Evolutionary conservation across 2,113 vertebrate species (phyloP).

Genomic region (Ageneiosus marmoratus): DNA sequence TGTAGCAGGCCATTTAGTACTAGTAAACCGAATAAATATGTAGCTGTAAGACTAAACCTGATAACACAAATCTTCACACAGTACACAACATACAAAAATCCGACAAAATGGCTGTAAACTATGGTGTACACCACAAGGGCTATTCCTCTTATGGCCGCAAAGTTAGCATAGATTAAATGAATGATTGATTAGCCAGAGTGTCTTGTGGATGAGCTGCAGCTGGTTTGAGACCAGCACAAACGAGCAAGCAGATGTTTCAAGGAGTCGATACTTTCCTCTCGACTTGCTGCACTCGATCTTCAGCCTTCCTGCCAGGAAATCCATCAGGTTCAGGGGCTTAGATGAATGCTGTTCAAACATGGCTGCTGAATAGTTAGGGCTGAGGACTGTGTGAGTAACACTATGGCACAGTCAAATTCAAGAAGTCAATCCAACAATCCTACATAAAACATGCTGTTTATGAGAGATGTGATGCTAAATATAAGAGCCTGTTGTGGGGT

Average conservation of each 20-base stretch:
- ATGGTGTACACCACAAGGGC: background rate
- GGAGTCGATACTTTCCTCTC: constrained; percentile 38
- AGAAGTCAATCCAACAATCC: background rate
- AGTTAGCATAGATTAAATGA: constrained; percentile 40
- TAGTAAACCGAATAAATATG: background rate
- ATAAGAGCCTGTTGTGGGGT: background rate
- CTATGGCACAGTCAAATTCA: background rate
- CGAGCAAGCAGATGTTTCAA: constrained; percentile 61
- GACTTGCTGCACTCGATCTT: constrained; percentile 6
- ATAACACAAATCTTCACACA: background rate
- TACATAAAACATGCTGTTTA: background rate
- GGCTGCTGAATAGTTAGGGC: background rate
- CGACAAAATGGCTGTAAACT: background rate
- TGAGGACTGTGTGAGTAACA: background rate
- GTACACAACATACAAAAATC: background rate
- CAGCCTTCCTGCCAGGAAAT: background rate
- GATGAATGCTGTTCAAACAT: background rate
- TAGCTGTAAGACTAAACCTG: too few relatives aligned
- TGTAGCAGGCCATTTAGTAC: background rate
- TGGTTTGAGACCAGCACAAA: constrained; percentile 52
- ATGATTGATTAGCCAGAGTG: constrained; percentile 62
- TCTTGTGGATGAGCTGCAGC: constrained; percentile 62
- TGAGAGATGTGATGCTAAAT: background rate
- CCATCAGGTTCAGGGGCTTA: background rate
- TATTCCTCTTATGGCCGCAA: background rate